A percentile compares a stretch with the other conserved stretches of the same genome.
phyloP scores from a whole-genome alignment of 2,113 vertebrate species.

The Oxyura jamaicensis region DNA sequence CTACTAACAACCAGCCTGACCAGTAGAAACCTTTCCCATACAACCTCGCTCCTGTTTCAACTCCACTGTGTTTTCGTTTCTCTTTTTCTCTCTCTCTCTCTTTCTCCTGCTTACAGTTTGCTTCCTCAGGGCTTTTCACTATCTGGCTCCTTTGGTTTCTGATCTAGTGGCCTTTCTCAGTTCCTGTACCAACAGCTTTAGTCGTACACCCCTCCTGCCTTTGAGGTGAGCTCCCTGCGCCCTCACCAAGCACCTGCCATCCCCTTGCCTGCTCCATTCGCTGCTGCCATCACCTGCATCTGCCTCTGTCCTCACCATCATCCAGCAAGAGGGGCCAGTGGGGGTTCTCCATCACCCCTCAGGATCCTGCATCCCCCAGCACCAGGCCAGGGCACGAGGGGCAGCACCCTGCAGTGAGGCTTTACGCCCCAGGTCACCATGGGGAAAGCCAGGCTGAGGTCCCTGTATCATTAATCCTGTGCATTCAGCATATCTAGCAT shows the following conservation, averaged over 20 bases:
- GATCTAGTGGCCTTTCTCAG: constrained; percentile 99
- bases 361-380: neutral
- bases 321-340: neutral
- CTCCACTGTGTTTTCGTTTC: constrained; percentile 74
- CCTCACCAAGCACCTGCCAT: neutral
- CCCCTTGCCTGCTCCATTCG: constrained; percentile 43
- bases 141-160: constrained; percentile 99
- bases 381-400: neutral
- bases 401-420: neutral
- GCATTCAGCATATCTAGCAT: neutral
- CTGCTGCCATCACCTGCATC: constrained; percentile 37
- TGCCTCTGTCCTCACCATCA: neutral
- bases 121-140: constrained; percentile 99
- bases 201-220: constrained; percentile 97
- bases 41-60: constrained; percentile 61
- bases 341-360: neutral
- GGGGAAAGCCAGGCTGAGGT: neutral
- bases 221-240: constrained; percentile 89
- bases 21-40: constrained; percentile 22
- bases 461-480: neutral
- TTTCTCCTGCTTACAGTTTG: constrained; percentile 92
- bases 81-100: constrained; percentile 36
- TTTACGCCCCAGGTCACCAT: neutral
- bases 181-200: constrained; percentile 93
- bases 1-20: constrained; percentile 24